Percentiles rank a stretch among this genome's conserved stretches.
Evolutionary conservation across 2,888 invertebrate genomes (phyloP).

Genomic region (Mythimna ferrago): DNA sequence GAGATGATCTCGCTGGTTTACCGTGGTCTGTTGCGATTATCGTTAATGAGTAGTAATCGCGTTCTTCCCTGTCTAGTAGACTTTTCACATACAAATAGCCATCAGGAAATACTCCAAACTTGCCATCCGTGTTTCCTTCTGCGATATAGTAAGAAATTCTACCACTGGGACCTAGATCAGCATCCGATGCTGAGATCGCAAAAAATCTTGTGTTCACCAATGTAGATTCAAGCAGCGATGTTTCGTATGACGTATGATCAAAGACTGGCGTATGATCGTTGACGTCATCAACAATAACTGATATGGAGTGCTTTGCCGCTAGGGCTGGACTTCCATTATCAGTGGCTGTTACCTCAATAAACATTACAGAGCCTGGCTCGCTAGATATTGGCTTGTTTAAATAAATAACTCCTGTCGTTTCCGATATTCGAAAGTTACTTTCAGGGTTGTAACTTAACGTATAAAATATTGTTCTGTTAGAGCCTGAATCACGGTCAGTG

Average conservation of each 20-base stretch:
- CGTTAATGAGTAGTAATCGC: constrained; percentile 97
- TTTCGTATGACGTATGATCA: constrained; percentile 97
- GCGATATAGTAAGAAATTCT: constrained; percentile 95
- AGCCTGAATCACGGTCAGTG: constrained; percentile 96
- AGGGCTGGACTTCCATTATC: constrained; percentile 95
- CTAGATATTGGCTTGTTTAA: constrained; percentile 94
- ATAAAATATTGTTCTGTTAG: constrained; percentile 96
- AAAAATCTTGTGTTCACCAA: constrained; percentile 97
- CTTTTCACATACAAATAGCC: constrained; percentile 97
- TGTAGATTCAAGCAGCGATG: constrained; percentile 97
- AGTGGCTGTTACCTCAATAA: constrained; percentile 95
- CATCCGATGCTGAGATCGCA: constrained; percentile 96
- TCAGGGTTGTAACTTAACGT: constrained; percentile 95
- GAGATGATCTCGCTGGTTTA: constrained; percentile 94
- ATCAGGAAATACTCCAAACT: constrained; percentile 98
- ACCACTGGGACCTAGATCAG: constrained; percentile 96
- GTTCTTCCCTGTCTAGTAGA: constrained; percentile 96
- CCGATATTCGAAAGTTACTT: constrained; percentile 95
- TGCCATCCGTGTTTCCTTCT: constrained; percentile 96
- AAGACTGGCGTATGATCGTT: constrained; percentile 99
- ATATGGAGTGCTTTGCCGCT: constrained; percentile 94
- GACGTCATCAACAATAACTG: constrained; percentile 95
- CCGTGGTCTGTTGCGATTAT: constrained; percentile 96
- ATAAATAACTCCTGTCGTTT: constrained; percentile 97
- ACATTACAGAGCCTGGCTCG: constrained; percentile 93